Percentiles rank a stretch among this genome's conserved stretches.
Conservation (phyloP, 2,797 vertebrate genomes). For the Pipistrellus pygmaeus region DNA sequence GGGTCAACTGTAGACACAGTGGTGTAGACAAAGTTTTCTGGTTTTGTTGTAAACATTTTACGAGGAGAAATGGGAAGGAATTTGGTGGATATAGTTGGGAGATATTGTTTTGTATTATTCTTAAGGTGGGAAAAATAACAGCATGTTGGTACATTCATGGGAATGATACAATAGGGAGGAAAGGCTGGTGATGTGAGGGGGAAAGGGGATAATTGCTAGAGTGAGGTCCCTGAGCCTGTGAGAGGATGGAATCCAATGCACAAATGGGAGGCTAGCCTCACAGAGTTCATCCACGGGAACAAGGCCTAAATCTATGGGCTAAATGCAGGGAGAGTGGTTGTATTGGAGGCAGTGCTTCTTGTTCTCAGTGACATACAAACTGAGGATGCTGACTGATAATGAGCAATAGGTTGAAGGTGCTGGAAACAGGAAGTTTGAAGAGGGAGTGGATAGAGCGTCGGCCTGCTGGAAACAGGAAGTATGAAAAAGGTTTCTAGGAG, state of each 20-base stretch:
- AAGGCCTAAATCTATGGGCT: fast-evolving
- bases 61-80: neutral
- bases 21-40: neutral
- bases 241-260: neutral
- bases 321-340: neutral
- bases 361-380: neutral
- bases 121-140: neutral
- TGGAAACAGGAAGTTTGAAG: neutral
- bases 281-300: neutral
- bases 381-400: neutral
- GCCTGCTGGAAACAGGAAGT: neutral
- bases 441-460: too few relatives aligned
- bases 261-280: too few relatives aligned
- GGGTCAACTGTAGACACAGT: neutral
- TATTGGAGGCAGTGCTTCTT: neutral
- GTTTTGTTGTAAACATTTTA: neutral
- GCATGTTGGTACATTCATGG: neutral
- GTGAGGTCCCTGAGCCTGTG: neutral
- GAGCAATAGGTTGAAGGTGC: neutral
- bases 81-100: neutral
- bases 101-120: neutral
- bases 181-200: neutral
- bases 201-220: neutral
- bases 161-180: neutral
- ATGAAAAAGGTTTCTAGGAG: neutral